Percentiles rank a stretch among this genome's conserved stretches.
phyloP scores from a whole-genome alignment of 2,797 vertebrate species.

The Oryzias sinensis region DNA sequence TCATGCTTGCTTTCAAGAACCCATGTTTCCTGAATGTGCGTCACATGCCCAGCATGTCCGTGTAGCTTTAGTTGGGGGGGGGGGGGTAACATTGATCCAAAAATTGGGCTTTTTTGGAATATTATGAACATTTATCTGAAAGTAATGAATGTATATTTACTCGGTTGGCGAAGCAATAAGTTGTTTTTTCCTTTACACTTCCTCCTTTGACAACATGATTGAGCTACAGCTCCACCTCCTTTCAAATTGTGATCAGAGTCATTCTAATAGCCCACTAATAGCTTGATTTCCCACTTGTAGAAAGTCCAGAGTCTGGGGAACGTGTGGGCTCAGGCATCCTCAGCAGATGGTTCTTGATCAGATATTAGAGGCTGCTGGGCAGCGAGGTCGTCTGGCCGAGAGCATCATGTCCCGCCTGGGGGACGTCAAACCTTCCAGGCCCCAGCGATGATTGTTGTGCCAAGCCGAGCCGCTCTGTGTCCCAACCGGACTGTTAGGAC shows the following conservation, averaged over 20 bases:
- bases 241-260: constrained; percentile 65
- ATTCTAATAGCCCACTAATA: constrained; percentile 65
- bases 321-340: constrained; percentile 60
- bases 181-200: not conserved
- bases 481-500: constrained; percentile 48
- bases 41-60: no score
- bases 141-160: no score
- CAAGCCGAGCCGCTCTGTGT: constrained; percentile 53
- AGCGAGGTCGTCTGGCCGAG: constrained; percentile 63
- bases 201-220: constrained; percentile 52
- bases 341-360: constrained; percentile 83
- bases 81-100: no score
- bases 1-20: no score
- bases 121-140: no score
- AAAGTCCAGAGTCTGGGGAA: constrained; percentile 62
- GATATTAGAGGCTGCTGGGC: constrained; percentile 74
- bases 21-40: no score
- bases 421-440: constrained; percentile 54
- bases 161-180: no score
- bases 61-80: no score
- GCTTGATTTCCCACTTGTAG: constrained; percentile 76
- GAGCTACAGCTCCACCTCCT: constrained; percentile 48
- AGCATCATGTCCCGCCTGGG: constrained; percentile 52
- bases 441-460: constrained; percentile 46
- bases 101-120: no score